Evolutionary conservation across 1,140 invertebrate species (phyloP).

Genomic region (Phymorhynchus buccinoides): DNA sequence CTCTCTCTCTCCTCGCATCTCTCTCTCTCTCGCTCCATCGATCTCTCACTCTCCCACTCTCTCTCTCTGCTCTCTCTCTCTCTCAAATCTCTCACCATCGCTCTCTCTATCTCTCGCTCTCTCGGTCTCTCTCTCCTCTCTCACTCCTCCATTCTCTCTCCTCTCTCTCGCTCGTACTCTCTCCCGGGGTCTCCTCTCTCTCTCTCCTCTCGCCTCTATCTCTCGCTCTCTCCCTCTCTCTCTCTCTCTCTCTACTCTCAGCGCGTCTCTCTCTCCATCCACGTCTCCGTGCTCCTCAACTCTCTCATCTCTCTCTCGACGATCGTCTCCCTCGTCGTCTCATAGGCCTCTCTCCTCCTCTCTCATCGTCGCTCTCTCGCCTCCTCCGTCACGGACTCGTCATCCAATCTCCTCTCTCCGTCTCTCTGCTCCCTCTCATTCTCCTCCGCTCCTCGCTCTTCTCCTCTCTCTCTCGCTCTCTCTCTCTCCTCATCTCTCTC

Average conservation of each 20-base stretch:
- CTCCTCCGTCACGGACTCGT: no score
- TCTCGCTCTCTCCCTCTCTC: not conserved
- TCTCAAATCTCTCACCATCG: no score
- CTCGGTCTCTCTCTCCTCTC: no score
- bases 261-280: not conserved
- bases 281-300: no score
- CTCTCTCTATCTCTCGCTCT: no score
- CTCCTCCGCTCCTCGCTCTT: not conserved
- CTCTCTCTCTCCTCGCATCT: not conserved
- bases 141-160: no score
- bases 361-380: not conserved
- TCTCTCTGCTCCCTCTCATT: not conserved
- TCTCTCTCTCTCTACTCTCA: not conserved
- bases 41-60: not conserved
- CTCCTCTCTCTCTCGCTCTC: not conserved
- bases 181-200: no score
- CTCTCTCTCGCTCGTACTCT: no score
- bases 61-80: not conserved
- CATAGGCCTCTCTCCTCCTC: no score
- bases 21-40: not conserved
- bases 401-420: not conserved
- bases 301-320: no score
- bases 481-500: not conserved
- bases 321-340: not conserved
- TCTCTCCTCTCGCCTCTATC: no score